Percentiles rank a stretch among this genome's conserved stretches.
Conservation (phyloP, 1,140 invertebrate genomes). For the Papilio machaon region DNA sequence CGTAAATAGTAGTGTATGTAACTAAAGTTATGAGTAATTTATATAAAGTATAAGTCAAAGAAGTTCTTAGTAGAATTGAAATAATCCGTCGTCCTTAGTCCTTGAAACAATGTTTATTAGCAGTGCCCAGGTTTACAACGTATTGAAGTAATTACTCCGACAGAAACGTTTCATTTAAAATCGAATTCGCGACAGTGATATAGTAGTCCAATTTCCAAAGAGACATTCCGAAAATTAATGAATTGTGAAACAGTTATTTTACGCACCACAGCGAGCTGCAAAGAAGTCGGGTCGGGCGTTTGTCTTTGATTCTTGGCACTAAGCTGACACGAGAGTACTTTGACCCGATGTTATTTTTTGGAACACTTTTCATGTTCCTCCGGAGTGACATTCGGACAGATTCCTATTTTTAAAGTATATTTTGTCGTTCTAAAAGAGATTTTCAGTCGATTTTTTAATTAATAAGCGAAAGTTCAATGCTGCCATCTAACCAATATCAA, state of each 20-base stretch:
- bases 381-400: constrained; percentile 1
- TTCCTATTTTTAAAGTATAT: background rate
- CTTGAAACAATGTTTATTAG: background rate
- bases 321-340: background rate
- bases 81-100: background rate
- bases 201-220: background rate
- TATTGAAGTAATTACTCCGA: background rate
- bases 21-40: too few species aligned
- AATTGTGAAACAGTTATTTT: constrained; percentile 19
- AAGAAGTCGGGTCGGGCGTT: constrained; percentile 16
- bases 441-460: background rate
- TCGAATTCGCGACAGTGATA: background rate
- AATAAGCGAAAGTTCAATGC: background rate
- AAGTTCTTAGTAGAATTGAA: too few species aligned
- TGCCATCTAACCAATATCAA: background rate
- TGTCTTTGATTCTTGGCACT: constrained; percentile 27
- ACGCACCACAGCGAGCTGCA: constrained; percentile 3
- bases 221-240: constrained; percentile 12
- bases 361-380: constrained; percentile 5
- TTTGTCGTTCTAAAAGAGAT: background rate
- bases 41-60: too few species aligned
- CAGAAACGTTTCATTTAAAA: constrained; percentile 6
- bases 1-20: too few species aligned
- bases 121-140: background rate
- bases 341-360: constrained; percentile 26